Evolutionary conservation across 2,888 invertebrate genomes (phyloP).

Genomic region (Tipula lateralis): DNA sequence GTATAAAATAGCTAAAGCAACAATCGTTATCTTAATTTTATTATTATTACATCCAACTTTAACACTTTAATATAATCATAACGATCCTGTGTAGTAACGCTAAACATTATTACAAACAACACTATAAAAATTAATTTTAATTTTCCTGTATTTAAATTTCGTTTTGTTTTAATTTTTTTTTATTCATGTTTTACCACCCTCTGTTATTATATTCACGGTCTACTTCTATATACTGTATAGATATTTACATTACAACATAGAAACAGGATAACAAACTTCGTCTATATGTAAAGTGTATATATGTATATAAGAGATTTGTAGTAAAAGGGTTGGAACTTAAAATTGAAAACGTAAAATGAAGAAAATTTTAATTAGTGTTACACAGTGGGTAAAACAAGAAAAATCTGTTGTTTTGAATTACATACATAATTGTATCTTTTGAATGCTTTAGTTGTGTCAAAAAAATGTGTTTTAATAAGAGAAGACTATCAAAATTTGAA

Average conservation of each 20-base stretch:
- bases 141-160: background rate
- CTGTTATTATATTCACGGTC: background rate
- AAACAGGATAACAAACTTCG: background rate
- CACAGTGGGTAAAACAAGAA: background rate
- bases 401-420: background rate
- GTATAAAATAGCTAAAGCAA: background rate
- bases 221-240: background rate
- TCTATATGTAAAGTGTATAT: background rate
- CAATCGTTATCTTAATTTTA: slow-evolving; percentile 19
- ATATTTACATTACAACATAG: background rate
- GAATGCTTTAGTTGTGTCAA: background rate
- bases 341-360: background rate
- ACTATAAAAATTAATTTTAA: background rate
- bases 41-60: slow-evolving; percentile 11
- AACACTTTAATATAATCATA: slow-evolving; percentile 19
- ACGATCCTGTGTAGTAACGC: background rate
- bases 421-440: background rate
- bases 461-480: background rate
- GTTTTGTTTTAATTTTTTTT: background rate
- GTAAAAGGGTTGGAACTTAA: background rate
- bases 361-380: background rate
- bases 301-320: background rate
- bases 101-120: background rate
- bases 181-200: background rate
- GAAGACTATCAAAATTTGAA: background rate